Evolutionary conservation across 2,888 invertebrate species (phyloP), one percentile per base, ranked within the genome.

Genomic region (Scrobipalpa atriplicella): DNA sequence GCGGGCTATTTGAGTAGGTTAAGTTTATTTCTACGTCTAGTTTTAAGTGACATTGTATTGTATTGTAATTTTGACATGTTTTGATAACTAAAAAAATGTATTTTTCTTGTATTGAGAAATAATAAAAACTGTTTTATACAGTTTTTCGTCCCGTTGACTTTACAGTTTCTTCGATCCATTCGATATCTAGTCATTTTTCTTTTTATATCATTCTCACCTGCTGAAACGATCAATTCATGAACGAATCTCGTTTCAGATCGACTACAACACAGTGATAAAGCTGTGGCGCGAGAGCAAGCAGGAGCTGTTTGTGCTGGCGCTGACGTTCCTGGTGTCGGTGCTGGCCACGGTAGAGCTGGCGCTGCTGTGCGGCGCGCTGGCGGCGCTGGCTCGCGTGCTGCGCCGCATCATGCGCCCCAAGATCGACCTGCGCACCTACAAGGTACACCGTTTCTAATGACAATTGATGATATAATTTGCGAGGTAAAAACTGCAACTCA

Each of bases 261-360:
- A 95, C 75, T 72, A 93, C 65, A 75, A 83, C 63, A 93, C 92
- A 2, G 75, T 94, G 58, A 69, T 68, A 43, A 82, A 87, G 11
- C 88, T 95, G 74, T 95, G 95, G 95, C 86, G 82, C 18, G 84
- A 85, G 71, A 93, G 88, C 80, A 94, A 94, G 78, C 83, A 89
- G 69, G 97, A 97, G 84, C 93, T 96, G 66, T 75, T 94, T 60
- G 94, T 96, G 66, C 94, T 96, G 78, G 74, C 93, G 65, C 86
- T 94, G 13, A 97, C 97, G 62, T 65, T 86, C 94, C 13, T 97
- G 97, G 62, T 95, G 73, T 65, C 60, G 0, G 91, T 95, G 65
- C 96, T 97, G 60, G 97, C 98, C 93, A 93, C 95, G 77, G 98
- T 98, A 62, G 94, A 98, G 71, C 89, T 96, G 38, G 92, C 94